A percentile compares a stretch with the other conserved stretches of the same genome.
Evolutionary conservation across 1,140 invertebrate genomes (phyloP).

Genomic region (Cecropterus lyciades): DNA sequence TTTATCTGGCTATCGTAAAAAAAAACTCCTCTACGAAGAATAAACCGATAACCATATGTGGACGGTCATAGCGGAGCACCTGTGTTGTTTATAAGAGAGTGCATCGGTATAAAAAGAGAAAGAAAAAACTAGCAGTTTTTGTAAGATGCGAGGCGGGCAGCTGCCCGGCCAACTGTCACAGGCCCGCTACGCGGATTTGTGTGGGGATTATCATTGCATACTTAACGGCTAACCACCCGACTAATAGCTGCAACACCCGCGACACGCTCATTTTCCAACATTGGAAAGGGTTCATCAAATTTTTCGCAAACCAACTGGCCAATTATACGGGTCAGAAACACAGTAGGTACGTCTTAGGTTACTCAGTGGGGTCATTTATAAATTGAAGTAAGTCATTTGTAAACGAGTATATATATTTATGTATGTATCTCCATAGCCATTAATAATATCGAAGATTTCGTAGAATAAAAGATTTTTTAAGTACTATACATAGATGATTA

Average conservation of each 20-base stretch:
- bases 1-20: conserved; percentile 55
- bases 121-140: conserved; percentile 80
- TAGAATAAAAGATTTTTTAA: no score
- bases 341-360: no score
- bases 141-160: conserved; percentile 73
- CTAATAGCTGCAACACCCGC: conserved; percentile 50
- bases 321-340: no score
- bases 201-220: conserved; percentile 67
- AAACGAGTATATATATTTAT: no score
- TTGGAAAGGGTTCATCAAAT: conserved; percentile 27
- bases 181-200: conserved; percentile 73
- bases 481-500: no score
- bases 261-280: conserved; percentile 29
- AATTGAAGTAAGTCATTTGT: no score
- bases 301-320: conserved; percentile 17
- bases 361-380: no score
- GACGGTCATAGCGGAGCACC: conserved; percentile 76
- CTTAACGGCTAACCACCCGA: conserved; percentile 60
- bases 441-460: no score
- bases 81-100: conserved; percentile 83
- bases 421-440: no score
- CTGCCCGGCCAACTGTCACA: conserved; percentile 80
- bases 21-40: conserved; percentile 61
- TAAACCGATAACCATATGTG: conserved; percentile 78
- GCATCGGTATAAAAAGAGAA: conserved; percentile 75